Conservation (phyloP, 37 sponge, comb jelly and placozoan genomes). For the Dysidea cf. avara region DNA sequence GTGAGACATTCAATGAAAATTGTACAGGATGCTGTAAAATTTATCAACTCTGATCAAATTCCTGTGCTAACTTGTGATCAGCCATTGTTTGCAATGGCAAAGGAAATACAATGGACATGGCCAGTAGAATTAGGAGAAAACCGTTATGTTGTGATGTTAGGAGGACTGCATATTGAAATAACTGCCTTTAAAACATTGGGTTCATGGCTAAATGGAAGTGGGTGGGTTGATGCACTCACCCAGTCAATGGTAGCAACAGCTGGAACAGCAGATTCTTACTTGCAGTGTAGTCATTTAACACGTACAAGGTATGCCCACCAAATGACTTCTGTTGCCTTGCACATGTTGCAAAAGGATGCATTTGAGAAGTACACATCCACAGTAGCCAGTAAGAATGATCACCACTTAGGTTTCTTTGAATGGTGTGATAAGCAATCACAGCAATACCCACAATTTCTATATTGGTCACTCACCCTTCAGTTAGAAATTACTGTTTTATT, state of each 20-base stretch:
- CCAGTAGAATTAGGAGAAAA: slow-evolving; percentile 37
- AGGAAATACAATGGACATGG: slow-evolving; percentile 21
- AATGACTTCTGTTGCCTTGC: slow-evolving; percentile 17
- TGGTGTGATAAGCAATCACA: too few relatives aligned
- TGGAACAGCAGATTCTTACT: too few relatives aligned
- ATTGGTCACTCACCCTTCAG: too few relatives aligned
- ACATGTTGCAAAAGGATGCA: slow-evolving; percentile 13
- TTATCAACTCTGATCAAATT: slow-evolving; percentile 27
- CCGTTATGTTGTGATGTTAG: slow-evolving; percentile 31
- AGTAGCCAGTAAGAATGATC: too few relatives aligned
- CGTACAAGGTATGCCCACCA: slow-evolving; percentile 28
- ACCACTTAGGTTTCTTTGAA: too few relatives aligned
- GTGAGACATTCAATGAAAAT: slow-evolving; percentile 28
- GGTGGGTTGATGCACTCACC: slow-evolving; percentile 26
- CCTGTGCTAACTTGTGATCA: slow-evolving; percentile 38
- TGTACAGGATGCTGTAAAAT: slow-evolving; percentile 34
- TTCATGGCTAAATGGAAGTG: slow-evolving; percentile 26
- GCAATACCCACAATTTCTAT: too few relatives aligned
- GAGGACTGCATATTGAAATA: slow-evolving; percentile 23
- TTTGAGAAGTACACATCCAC: too few relatives aligned
- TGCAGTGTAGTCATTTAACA: too few relatives aligned
- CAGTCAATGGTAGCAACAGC: slow-evolving; percentile 14
- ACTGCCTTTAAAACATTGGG: slow-evolving; percentile 27
- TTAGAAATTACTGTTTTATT: too few relatives aligned
- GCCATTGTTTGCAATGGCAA: slow-evolving; percentile 42